Evolutionary conservation across 2,113 vertebrate species (phyloP), one percentile per base, ranked within the genome.

Genomic region (Rutilus rutilus): DNA sequence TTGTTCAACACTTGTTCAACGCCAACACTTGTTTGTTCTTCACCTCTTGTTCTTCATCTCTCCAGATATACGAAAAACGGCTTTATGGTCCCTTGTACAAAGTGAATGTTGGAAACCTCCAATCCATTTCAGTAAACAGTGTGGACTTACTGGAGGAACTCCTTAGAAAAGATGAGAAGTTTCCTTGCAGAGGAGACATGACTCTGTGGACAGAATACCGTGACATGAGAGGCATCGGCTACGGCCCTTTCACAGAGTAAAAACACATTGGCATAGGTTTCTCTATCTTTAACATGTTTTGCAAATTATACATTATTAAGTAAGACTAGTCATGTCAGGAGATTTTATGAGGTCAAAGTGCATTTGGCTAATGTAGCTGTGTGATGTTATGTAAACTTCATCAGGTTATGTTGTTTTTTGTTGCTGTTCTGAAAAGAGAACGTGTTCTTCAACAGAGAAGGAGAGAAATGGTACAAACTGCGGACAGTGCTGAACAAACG

Each of bases 241-340:
- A 98, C 0, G 98, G 98, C 25, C 96, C 96, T 69, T 96, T 99
- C 71, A 97, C 96, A 0, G 95, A 92, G 98, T 99, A 94, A 97
- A 96, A 9, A 33, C 11, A 79, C 27, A 39, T 15, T 59, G 10
- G 21, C 42, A 42, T 42, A 10, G 42, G 42, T 42, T 36, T 59
- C 11, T 60, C 4, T n/a, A 36, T 39, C 33, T 5, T 7, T 71
- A 71, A 71, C 8, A 36, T 60, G 33, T 78, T 57, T 39, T n/a
- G 50, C 11, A n/a, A 57, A 8, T 1, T 27, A 1, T 67, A 33
- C 17, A 69, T 78, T 59, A 59, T 36, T n/a, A n/a, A n/a, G 17
- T 33, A 76, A 76, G 45, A 19, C 25, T 76, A 36, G 21, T 33
- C 6, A 23, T 42, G 39, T 36, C n/a, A 30, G 25, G 9, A 71